phyloP scores from a whole-genome alignment of 1,140 invertebrate species.

The Drosophila arizonae region DNA sequence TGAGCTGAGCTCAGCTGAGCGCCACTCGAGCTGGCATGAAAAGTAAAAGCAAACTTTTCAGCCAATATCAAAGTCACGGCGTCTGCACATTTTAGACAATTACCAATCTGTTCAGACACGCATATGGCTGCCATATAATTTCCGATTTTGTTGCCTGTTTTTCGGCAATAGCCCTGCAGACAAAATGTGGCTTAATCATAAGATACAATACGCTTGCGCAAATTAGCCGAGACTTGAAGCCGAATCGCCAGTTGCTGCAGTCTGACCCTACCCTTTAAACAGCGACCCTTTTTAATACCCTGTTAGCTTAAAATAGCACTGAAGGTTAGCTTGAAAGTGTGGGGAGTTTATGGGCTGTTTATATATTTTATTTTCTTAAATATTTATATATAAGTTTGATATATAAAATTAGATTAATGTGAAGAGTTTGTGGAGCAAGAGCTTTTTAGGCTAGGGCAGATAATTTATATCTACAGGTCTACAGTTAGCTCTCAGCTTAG shows the following conservation, averaged over 20 bases:
- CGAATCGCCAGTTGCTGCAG: slow-evolving; percentile 10
- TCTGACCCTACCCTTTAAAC: slow-evolving; percentile 37
- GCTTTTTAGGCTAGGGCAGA: too few species aligned
- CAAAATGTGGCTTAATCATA: slow-evolving; percentile 62
- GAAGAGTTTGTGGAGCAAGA: too few species aligned
- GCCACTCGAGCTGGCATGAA: slow-evolving; percentile 23
- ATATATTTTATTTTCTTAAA: too few species aligned
- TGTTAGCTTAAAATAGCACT: neutral
- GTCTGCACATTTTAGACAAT: slow-evolving; percentile 48
- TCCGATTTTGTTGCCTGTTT: slow-evolving; percentile 26
- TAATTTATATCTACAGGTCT: too few species aligned
- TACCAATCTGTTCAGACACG: slow-evolving; percentile 41
- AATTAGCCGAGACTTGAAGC: slow-evolving; percentile 53
- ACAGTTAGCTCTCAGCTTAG: too few species aligned
- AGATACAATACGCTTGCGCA: slow-evolving; percentile 40
- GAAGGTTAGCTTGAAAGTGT: neutral
- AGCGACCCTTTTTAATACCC: slow-evolving; percentile 30
- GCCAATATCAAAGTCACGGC: slow-evolving; percentile 30
- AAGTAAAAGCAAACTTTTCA: slow-evolving; percentile 5
- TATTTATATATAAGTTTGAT: too few species aligned
- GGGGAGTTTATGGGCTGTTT: too few species aligned
- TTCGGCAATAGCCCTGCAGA: slow-evolving; percentile 44
- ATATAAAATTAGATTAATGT: too few species aligned
- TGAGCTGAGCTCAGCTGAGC: slow-evolving; percentile 18
- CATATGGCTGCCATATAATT: slow-evolving; percentile 50